Percentiles rank a stretch among this genome's conserved stretches.
Evolutionary conservation across 2,797 vertebrate genomes (phyloP).

Genomic region (Hydrocynus forskahlii): DNA sequence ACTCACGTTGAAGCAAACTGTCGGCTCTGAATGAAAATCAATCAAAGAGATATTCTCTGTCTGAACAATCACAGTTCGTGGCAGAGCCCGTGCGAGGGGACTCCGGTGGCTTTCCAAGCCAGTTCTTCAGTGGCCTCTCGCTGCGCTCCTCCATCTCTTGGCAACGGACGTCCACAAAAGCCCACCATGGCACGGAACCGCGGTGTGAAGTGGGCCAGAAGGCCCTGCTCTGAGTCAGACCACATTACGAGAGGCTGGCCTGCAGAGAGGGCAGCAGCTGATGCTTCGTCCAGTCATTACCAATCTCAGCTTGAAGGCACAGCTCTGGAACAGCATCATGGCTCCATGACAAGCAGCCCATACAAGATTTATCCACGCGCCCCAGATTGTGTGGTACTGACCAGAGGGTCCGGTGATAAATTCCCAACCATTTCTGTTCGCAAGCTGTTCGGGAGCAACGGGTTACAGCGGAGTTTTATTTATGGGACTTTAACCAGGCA

Average conservation of each 20-base stretch:
- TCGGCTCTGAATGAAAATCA: background rate
- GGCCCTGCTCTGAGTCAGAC: slow-evolving; percentile 44
- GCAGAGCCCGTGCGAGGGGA: background rate
- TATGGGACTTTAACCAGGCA: slow-evolving; percentile 57
- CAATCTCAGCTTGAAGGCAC: slow-evolving; percentile 42
- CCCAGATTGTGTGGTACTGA: slow-evolving; percentile 53
- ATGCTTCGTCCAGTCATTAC: slow-evolving; percentile 55
- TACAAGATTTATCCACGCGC: slow-evolving; percentile 57
- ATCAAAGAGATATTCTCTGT: slow-evolving; percentile 1
- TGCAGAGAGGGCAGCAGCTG: slow-evolving; percentile 49
- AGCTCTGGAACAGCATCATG: slow-evolving; percentile 41
- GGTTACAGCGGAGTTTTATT: slow-evolving; percentile 60
- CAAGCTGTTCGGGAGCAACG: slow-evolving; percentile 54
- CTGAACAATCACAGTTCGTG: slow-evolving; percentile 16
- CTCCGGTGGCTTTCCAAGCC: slow-evolving; percentile 18
- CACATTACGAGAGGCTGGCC: slow-evolving; percentile 55
- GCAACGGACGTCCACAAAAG: slow-evolving; percentile 39
- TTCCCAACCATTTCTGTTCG: slow-evolving; percentile 56
- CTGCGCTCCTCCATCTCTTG: slow-evolving; percentile 3
- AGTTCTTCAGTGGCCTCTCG: slow-evolving; percentile 33
- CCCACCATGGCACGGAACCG: slow-evolving; percentile 28
- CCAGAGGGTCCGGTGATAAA: slow-evolving; percentile 58
- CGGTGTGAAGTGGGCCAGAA: slow-evolving; percentile 37
- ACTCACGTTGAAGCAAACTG: slow-evolving; percentile 4
- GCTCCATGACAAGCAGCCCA: slow-evolving; percentile 49